These are phyloP conservation scores for Ichneumoninae sp. DNA, from an alignment of 2,888 invertebrate species.

Conservation along the genomic window DNA sequence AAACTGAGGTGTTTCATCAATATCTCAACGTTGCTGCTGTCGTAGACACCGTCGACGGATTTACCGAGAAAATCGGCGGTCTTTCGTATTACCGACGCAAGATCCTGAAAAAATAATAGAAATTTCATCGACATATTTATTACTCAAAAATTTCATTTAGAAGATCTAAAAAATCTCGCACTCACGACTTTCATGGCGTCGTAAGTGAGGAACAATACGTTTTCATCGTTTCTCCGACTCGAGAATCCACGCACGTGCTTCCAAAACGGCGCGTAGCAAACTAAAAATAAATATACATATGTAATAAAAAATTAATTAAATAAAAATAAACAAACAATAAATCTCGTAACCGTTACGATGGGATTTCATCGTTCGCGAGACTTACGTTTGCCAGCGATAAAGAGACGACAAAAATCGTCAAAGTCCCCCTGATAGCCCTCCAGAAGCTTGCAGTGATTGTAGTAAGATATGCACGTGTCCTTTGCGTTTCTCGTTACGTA, in stretches of 20 bases:
- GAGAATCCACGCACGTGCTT: conserved; percentile 76
- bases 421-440: conserved; percentile 86
- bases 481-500: conserved; percentile 91
- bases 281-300: conserved; percentile 50
- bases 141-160: not conserved
- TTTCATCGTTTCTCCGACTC: conserved; percentile 70
- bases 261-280: conserved; percentile 78
- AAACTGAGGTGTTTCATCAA: conserved; percentile 86
- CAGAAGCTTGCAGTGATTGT: conserved; percentile 88
- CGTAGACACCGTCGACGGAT: conserved; percentile 50
- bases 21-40: conserved; percentile 77
- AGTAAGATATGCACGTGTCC: conserved; percentile 90
- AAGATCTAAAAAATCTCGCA: conserved; percentile 2
- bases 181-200: conserved; percentile 80
- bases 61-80: conserved; percentile 84
- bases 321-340: not conserved
- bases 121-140: not conserved
- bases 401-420: conserved; percentile 87
- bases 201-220: conserved; percentile 77
- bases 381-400: conserved; percentile 87
- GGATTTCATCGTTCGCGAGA: conserved; percentile 70
- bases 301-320: not conserved
- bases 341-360: not conserved
- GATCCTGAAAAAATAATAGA: conserved; percentile 79
- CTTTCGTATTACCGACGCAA: conserved; percentile 82